phyloP scores from a whole-genome alignment of 2,888 invertebrate species.

The Tachina fera region DNA sequence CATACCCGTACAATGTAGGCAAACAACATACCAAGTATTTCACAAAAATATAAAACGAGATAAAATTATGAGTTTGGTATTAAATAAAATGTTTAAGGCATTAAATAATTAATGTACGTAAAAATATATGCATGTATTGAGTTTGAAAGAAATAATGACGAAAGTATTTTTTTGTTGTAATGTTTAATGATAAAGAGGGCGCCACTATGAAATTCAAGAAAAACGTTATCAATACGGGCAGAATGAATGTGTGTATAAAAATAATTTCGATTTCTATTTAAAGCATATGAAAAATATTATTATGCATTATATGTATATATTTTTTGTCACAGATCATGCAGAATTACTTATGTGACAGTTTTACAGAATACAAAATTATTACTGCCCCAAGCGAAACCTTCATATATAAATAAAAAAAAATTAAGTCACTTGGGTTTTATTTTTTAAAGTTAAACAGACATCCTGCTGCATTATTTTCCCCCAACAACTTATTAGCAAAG shows the following conservation, averaged over 20 bases:
- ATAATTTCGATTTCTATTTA: conserved; percentile 7
- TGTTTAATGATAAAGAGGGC: conserved; percentile 37
- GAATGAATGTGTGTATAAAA: background rate
- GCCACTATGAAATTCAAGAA: conserved; percentile 2
- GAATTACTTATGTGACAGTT: no score
- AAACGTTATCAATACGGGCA: background rate
- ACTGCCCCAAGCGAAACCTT: no score
- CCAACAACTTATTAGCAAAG: no score
- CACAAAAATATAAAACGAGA: conserved; percentile 17
- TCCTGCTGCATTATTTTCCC: no score
- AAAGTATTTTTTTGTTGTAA: conserved; percentile 12
- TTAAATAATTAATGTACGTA: background rate
- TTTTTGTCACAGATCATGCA: no score
- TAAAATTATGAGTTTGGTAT: conserved; percentile 33
- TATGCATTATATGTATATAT: background rate
- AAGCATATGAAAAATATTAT: background rate
- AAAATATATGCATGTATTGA: background rate
- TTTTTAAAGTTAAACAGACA: no score
- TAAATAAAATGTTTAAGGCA: conserved; percentile 12
- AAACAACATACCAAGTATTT: background rate
- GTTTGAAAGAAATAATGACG: conserved; percentile 36
- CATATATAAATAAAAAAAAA: no score
- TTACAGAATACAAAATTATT: no score
- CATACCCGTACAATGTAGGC: conserved; percentile 7
- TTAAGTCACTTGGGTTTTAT: no score